phyloP scores from a whole-genome alignment of 1,140 invertebrate genomes.

The Brevipalpus yothersi region DNA sequence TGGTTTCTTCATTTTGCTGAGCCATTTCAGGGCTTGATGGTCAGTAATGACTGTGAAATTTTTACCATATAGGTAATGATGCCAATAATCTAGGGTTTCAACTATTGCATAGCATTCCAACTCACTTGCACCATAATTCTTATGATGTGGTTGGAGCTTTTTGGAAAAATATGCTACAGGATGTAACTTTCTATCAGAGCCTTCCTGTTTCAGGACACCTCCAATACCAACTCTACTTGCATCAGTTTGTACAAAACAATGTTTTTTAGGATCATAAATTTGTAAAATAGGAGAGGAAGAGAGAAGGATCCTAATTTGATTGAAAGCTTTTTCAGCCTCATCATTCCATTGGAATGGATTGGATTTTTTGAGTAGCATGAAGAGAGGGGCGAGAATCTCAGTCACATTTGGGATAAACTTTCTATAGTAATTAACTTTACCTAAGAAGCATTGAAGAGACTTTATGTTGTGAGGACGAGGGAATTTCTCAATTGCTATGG shows the following conservation, averaged over 20 bases:
- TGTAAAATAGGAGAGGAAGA: slow-evolving; percentile 4
- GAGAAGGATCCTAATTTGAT: slow-evolving; percentile 19
- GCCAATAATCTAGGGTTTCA: slow-evolving; percentile 23
- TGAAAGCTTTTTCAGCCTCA: slow-evolving; percentile 16
- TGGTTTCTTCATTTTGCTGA: neutral
- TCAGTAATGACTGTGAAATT: neutral
- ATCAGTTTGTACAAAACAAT: slow-evolving; percentile 1
- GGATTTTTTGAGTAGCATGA: slow-evolving; percentile 11
- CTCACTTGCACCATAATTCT: slow-evolving; percentile 24
- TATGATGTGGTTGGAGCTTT: neutral
- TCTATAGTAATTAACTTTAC: slow-evolving; percentile 11
- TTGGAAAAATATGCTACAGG: slow-evolving; percentile 20
- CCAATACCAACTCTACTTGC: slow-evolving; percentile 3
- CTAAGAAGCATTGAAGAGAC: slow-evolving; percentile 16
- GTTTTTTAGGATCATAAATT: neutral
- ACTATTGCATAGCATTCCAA: slow-evolving; percentile 26
- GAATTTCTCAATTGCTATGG: slow-evolving; percentile 14
- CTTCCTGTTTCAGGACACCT: slow-evolving; percentile 10
- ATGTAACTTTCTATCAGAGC: slow-evolving; percentile 14
- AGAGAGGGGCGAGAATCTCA: slow-evolving; percentile 9
- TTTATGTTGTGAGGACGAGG: slow-evolving; percentile 11
- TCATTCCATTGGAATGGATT: slow-evolving; percentile 2
- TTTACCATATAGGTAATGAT: slow-evolving; percentile 23
- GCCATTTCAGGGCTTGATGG: neutral
- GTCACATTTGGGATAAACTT: slow-evolving; percentile 11